phyloP scores from a whole-genome alignment of 2,797 vertebrate genomes.

The Champsocephalus gunnari region DNA sequence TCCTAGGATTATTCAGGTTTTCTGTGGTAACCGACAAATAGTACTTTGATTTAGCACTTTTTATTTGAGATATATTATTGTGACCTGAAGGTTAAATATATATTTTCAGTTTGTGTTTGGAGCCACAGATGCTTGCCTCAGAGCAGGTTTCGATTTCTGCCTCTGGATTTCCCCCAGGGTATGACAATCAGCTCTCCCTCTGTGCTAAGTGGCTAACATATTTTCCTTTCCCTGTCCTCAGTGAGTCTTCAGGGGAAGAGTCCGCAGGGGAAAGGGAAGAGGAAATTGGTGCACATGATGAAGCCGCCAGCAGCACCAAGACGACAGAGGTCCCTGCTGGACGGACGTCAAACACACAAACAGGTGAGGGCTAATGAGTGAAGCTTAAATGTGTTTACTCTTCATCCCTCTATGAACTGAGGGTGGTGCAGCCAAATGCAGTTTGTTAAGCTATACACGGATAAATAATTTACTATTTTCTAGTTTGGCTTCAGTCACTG shows the following conservation, averaged over 20 bases:
- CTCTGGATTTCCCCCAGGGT: neutral
- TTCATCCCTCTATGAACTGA: neutral
- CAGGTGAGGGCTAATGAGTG: constrained; percentile 58
- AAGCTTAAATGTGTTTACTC: neutral
- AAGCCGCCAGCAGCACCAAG: constrained; percentile 23
- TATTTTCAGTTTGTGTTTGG: neutral
- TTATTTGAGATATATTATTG: neutral
- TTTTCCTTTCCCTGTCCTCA: constrained; percentile 48
- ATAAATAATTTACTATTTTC: neutral
- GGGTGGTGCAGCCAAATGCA: neutral
- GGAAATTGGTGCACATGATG: constrained; percentile 33
- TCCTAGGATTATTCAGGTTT: no score
- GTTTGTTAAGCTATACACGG: neutral
- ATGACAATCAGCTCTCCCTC: no score
- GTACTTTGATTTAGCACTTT: no score
- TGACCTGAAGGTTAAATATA: neutral
- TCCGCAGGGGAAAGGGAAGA: constrained; percentile 76
- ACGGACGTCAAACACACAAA: constrained; percentile 49
- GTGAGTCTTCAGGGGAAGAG: constrained; percentile 87
- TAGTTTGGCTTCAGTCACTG: neutral
- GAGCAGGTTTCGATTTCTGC: neutral
- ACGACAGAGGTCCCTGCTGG: constrained; percentile 38
- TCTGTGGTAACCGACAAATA: no score
- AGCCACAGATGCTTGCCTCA: neutral
- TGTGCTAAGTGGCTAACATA: constrained; percentile 1